Conservation (phyloP, 1,140 invertebrate genomes). For the Lordiphosa stackelbergi region DNA sequence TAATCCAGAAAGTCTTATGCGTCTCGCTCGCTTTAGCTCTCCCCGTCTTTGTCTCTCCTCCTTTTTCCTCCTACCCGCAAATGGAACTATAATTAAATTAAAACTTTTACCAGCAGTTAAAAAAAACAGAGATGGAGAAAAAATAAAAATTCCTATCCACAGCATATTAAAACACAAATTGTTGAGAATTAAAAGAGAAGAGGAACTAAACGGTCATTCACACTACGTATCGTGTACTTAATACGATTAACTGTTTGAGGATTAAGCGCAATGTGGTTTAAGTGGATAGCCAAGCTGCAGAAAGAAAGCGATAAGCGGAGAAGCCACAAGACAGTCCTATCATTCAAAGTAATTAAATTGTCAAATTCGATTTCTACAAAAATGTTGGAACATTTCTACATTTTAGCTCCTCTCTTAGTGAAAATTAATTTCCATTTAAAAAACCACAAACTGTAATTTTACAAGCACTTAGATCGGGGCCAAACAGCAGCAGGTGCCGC, state of each 20-base stretch:
- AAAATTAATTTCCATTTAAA: conserved; percentile 62
- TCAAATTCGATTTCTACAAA: not conserved
- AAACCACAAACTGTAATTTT: conserved; percentile 69
- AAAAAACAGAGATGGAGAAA: conserved; percentile 7
- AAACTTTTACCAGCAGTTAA: conserved; percentile 61
- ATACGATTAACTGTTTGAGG: conserved; percentile 55
- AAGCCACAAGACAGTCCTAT: not conserved
- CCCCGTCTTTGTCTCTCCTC: conserved; percentile 17
- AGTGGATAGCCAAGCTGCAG: conserved; percentile 16
- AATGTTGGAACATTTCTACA: not conserved
- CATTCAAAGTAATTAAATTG: not conserved
- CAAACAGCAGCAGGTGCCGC: conserved; percentile 12
- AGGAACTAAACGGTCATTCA: conserved; percentile 24
- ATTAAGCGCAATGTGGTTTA: conserved; percentile 46
- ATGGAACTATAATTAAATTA: conserved; percentile 74
- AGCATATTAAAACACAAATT: conserved; percentile 16
- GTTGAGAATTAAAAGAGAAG: conserved; percentile 17
- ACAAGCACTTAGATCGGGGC: conserved; percentile 59
- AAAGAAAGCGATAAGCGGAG: not conserved
- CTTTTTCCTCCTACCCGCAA: conserved; percentile 32
- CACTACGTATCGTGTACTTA: conserved; percentile 61
- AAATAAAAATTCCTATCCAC: conserved; percentile 29
- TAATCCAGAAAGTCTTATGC: conserved; percentile 63
- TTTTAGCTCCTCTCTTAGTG: conserved; percentile 12
- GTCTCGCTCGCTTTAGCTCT: conserved; percentile 8